Percentiles rank a stretch among this genome's conserved stretches.
These are phyloP conservation scores for Zeus faber DNA, from an alignment of 2,113 vertebrate genomes.

Conservation along the genomic window DNA sequence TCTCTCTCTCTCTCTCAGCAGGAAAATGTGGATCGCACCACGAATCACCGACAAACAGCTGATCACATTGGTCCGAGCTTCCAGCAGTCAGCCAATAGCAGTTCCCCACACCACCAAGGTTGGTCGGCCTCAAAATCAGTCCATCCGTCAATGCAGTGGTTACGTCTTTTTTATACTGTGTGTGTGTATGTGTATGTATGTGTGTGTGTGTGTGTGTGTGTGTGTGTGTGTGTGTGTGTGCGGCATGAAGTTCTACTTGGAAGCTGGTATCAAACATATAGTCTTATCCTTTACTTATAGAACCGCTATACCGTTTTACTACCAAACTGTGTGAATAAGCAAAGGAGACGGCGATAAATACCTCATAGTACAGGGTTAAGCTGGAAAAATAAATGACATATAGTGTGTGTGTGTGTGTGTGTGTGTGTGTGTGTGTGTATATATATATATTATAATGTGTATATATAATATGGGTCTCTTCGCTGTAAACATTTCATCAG, in stretches of 20 bases:
- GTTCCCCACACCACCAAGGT: constrained; percentile 85
- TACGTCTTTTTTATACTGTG: too few species aligned
- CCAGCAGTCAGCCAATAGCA: constrained; percentile 74
- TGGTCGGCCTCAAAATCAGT: constrained; percentile 31
- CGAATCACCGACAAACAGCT: constrained; percentile 71
- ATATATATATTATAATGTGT: neutral
- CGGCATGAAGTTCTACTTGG: neutral
- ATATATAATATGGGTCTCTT: neutral
- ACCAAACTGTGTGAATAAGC: too few species aligned
- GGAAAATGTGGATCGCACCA: constrained; percentile 86
- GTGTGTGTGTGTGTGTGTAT: constrained; percentile 8
- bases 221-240: constrained; percentile 3
- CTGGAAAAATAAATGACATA: too few species aligned
- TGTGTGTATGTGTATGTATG: neutral
- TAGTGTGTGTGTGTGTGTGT: constrained; percentile 5
- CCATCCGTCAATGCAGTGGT: too few species aligned
- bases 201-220: neutral
- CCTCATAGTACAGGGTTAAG: too few species aligned
- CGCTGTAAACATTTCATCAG: constrained; percentile 55
- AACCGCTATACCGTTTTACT: too few species aligned
- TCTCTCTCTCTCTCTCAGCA: constrained; percentile 59
- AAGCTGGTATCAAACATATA: too few species aligned
- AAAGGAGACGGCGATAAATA: too few species aligned
- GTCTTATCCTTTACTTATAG: too few species aligned
- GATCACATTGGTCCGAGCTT: constrained; percentile 79